phyloP scores from a whole-genome alignment of 2,888 invertebrate species.

The Brenthis ino region DNA sequence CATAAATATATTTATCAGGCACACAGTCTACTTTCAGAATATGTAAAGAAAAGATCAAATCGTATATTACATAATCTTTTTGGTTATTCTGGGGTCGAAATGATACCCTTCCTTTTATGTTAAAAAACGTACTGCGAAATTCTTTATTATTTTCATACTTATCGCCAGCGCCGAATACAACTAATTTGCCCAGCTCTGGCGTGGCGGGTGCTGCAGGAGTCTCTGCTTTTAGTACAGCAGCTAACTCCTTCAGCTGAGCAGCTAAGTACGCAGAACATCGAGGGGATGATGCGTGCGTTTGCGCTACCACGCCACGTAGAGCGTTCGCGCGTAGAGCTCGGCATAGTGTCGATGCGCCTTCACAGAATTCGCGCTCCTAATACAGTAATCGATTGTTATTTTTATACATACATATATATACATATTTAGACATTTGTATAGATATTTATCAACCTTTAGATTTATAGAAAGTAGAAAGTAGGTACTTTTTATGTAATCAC shows the following conservation, averaged over 20 bases:
- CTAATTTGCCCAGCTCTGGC: slow-evolving; percentile 69
- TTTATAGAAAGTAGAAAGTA: too few relatives aligned
- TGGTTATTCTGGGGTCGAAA: too few relatives aligned
- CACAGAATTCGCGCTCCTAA: slow-evolving; percentile 90
- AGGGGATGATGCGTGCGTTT: slow-evolving; percentile 90
- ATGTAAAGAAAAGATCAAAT: too few relatives aligned
- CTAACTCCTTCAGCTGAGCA: slow-evolving; percentile 75
- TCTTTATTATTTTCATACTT: slow-evolving; percentile 46
- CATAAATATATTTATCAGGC: too few relatives aligned
- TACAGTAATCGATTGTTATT: not conserved
- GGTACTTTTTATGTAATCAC: too few relatives aligned
- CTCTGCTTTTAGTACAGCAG: slow-evolving; percentile 62
- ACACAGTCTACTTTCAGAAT: too few relatives aligned
- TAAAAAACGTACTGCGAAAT: too few relatives aligned
- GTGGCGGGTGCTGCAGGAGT: slow-evolving; percentile 64
- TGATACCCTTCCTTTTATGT: too few relatives aligned
- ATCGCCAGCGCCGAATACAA: slow-evolving; percentile 78
- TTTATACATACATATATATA: not conserved
- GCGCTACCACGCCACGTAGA: slow-evolving; percentile 88
- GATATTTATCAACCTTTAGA: too few relatives aligned
- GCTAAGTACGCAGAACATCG: slow-evolving; percentile 91
- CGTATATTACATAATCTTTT: too few relatives aligned
- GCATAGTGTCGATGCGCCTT: slow-evolving; percentile 89
- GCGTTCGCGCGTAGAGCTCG: slow-evolving; percentile 85
- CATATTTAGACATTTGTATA: too few relatives aligned